These are phyloP conservation scores for Rallus limicola DNA, from an alignment of 2,113 vertebrate genomes.

Conservation along the genomic window DNA sequence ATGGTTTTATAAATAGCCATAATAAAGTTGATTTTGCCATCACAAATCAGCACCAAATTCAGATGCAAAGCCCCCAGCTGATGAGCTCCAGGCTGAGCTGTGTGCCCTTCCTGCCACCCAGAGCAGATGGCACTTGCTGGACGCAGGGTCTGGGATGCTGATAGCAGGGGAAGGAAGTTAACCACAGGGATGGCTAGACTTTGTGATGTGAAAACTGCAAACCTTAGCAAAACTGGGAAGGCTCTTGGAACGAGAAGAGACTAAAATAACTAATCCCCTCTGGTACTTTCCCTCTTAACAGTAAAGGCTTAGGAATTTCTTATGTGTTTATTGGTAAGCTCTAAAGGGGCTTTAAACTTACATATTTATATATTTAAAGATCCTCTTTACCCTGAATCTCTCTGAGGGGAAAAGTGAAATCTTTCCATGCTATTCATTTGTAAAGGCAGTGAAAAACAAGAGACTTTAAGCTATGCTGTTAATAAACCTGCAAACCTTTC, in stretches of 20 bases:
- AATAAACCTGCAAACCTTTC: background rate
- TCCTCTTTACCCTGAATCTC: background rate
- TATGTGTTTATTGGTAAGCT: background rate
- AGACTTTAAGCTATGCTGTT: background rate
- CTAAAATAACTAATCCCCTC: background rate
- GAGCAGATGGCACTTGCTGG: rapidly evolving
- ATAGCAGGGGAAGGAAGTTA: background rate
- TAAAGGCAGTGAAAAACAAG: background rate
- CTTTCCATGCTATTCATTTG: background rate
- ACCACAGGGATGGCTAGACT: background rate
- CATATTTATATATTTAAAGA: background rate
- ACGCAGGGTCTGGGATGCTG: background rate
- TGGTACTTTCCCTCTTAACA: background rate
- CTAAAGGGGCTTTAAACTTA: background rate
- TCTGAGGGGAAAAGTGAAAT: background rate
- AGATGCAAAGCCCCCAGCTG: background rate
- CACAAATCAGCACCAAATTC: background rate
- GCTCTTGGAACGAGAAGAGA: background rate
- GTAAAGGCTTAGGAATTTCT: background rate
- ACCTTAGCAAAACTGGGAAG: background rate
- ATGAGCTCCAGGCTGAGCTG: background rate
- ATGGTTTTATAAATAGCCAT: background rate
- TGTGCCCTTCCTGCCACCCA: background rate
- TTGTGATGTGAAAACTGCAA: background rate
- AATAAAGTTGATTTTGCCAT: background rate